These are phyloP conservation scores for Scaptomyza cyrtandrae DNA, from an alignment of 2,888 invertebrate genomes.

Conservation along the genomic window DNA sequence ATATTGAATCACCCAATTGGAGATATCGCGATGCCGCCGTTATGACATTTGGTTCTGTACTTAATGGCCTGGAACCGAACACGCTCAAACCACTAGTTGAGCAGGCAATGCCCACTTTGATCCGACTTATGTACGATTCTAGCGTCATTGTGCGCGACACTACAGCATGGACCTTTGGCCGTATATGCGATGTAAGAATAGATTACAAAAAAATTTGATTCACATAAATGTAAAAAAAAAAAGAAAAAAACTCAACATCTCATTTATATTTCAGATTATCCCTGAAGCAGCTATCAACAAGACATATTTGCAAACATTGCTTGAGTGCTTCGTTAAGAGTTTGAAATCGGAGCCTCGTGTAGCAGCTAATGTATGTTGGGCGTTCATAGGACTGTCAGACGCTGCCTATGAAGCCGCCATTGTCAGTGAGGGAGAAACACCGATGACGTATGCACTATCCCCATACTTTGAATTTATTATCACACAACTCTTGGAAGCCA, in stretches of 20 bases:
- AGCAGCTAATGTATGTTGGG: conserved; percentile 99
- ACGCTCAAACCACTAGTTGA: conserved; percentile 97
- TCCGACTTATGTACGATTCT: conserved; percentile 96
- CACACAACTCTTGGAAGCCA: conserved; percentile 95
- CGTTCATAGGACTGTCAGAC: conserved; percentile 97
- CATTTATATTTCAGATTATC: conserved; percentile 86
- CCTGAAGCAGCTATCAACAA: conserved; percentile 97
- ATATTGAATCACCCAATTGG: conserved; percentile 97
- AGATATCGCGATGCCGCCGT: conserved; percentile 97
- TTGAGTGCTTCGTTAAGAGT: conserved; percentile 93
- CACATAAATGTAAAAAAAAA: neutral
- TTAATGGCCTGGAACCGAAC: conserved; percentile 94
- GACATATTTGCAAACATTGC: conserved; percentile 91
- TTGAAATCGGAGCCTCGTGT: conserved; percentile 97
- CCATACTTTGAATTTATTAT: conserved; percentile 97
- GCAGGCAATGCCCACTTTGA: conserved; percentile 97
- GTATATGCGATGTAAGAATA: conserved; percentile 93
- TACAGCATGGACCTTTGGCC: conserved; percentile 98
- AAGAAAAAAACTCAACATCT: neutral
- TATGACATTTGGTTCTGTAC: conserved; percentile 98
- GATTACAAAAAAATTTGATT: neutral
- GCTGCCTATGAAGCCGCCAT: conserved; percentile 97
- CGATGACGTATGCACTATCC: conserved; percentile 97
- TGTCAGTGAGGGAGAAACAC: conserved; percentile 87
- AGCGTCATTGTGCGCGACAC: conserved; percentile 98